These are phyloP conservation scores for Bos javanicus DNA, from an alignment of 2,113 vertebrate species.

Conservation along the genomic window DNA sequence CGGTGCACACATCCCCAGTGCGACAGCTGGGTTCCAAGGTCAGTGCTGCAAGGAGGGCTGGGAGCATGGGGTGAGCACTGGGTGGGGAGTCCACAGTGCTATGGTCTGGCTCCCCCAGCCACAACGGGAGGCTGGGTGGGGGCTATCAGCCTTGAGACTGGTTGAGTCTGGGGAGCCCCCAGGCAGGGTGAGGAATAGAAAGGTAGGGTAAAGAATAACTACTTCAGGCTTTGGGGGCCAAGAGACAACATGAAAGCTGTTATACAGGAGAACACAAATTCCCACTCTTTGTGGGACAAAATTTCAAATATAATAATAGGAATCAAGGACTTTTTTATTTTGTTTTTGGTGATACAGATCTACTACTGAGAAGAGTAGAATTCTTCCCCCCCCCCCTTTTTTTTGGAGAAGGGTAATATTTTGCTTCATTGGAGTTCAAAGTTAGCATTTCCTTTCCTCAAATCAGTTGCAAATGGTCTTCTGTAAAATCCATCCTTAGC, in stretches of 20 bases:
- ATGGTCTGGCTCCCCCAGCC: not conserved
- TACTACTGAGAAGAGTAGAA: not conserved
- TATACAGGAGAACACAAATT: not conserved
- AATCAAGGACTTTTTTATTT: not conserved
- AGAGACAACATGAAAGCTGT: not conserved
- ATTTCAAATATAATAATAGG: not conserved
- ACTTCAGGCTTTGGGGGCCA: not conserved
- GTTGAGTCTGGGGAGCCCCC: not conserved
- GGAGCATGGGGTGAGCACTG: not conserved
- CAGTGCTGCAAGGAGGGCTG: not conserved
- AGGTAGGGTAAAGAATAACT: not conserved
- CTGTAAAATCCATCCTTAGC: not conserved
- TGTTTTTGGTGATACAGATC: not conserved
- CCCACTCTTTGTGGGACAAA: not conserved
- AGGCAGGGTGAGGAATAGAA: not conserved
- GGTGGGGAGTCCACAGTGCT: not conserved
- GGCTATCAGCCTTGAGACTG: not conserved
- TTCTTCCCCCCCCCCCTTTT: not conserved
- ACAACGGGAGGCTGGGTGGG: rapidly evolving
- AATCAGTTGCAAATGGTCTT: not conserved
- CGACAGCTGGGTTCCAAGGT: not conserved
- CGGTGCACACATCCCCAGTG: rapidly evolving
- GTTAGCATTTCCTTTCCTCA: not conserved
- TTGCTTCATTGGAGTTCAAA: not conserved
- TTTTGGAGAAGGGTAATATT: not conserved